Evolutionary conservation across 2,888 invertebrate genomes (phyloP), one percentile per base, ranked within the genome.

Genomic region (Lycaena phlaeas): DNA sequence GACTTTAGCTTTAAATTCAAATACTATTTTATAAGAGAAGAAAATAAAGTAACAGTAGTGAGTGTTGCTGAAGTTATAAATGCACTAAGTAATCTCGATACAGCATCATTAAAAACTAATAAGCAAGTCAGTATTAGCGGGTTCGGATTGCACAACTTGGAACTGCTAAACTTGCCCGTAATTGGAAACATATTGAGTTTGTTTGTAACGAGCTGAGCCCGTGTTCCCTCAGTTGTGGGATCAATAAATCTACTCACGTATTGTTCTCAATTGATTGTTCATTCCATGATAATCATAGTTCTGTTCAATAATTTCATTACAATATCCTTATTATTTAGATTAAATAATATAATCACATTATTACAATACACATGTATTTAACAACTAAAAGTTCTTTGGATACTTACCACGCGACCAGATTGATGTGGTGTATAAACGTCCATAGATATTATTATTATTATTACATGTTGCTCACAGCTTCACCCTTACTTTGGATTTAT

Each of bases 141-240:
- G 18, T 30, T 30, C 11, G 39, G 31, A 40, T 31, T 40, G 39
- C 30, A 26, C 26, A 31, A 25, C 39, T 40, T 40, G 39, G 39
- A 25, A 40, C 22, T 30, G 25, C 39, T 30, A 31, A 40, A 40
- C 30, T 40, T 40, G 14, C 11, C 31, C 46, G 53, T 53, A 54
- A 57, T 57, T 53, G 52, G 52, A 53, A 51, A 54, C 53, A 51
- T 57, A 54, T 57, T 48, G 51, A 49, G 39, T 48, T 46, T 42
- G 42, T 27, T 41, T 34, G 36, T 38, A 40, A 44, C 39, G 25
- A 40, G 27, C 28, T 12, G 17, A 6, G 29, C 38, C 17, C 29
- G 30, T 31, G 31, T 28, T 29, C 28, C 22, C 34, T 22, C 31
- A 11, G 12, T 22, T 34, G 34, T 12, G 14, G 26, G 30, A 25